phyloP scores from a whole-genome alignment of 1,140 invertebrate species.

The Micrasema minimum region DNA sequence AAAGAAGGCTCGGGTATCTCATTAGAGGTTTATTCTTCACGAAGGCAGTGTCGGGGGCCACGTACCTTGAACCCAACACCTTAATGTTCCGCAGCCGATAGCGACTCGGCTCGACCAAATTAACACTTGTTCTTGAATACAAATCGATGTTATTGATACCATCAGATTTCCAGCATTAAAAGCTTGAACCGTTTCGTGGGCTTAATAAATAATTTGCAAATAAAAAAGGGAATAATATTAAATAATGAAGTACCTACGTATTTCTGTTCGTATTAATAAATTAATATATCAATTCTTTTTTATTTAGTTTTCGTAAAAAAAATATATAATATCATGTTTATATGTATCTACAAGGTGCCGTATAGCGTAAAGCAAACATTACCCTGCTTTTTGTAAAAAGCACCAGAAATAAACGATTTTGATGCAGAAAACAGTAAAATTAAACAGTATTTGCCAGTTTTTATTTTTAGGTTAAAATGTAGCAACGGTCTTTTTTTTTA shows the following conservation, averaged over 20 bases:
- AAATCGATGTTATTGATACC: constrained; percentile 33
- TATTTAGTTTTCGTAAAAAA: background rate
- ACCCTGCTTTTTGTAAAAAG: background rate
- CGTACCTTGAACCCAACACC: constrained; percentile 36
- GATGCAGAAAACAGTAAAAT: no score
- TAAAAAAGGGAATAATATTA: background rate
- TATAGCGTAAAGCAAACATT: background rate
- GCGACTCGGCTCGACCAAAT: constrained; percentile 30
- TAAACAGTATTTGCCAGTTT: no score
- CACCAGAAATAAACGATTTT: no score
- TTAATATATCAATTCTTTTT: background rate
- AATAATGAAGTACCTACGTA: background rate
- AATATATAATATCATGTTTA: background rate
- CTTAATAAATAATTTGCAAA: constrained; percentile 1
- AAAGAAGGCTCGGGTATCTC: constrained; percentile 19
- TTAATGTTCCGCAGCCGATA: constrained; percentile 22
- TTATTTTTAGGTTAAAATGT: no score
- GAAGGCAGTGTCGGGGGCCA: constrained; percentile 32
- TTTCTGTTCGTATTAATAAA: background rate
- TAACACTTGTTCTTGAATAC: constrained; percentile 36
- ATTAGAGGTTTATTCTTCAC: constrained; percentile 36
- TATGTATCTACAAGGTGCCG: background rate
- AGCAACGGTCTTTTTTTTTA: no score
- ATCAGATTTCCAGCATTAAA: constrained; percentile 23
- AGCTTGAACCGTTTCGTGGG: background rate